phyloP scores from a whole-genome alignment of 35 echinoderm and acorn worm species.

The Diadema setosum region DNA sequence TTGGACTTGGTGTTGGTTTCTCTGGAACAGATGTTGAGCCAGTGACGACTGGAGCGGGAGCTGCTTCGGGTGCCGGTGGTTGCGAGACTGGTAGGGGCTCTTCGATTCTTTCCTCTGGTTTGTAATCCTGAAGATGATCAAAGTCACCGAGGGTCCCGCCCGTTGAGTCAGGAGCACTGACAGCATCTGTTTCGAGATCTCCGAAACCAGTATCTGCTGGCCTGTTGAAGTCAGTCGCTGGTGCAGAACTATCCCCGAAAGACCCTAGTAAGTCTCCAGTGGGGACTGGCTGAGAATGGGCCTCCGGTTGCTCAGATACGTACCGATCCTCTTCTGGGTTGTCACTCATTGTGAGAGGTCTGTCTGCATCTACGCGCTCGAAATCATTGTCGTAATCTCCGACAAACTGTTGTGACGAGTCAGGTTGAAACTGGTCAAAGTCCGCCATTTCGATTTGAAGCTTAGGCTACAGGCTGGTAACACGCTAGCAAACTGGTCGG shows the following conservation, averaged over 20 bases:
- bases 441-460: not conserved
- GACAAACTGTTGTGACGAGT: not conserved
- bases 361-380: slow-evolving; percentile 42
- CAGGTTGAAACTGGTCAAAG: slow-evolving; percentile 20
- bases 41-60: not conserved
- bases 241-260: not conserved
- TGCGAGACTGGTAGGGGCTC: not conserved
- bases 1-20: slow-evolving; percentile 7
- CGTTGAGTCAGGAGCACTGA: not conserved
- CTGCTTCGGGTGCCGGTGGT: not conserved
- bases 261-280: slow-evolving; percentile 40
- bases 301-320: slow-evolving; percentile 26
- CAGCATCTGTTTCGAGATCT: not conserved
- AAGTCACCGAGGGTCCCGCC: not conserved
- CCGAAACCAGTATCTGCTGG: not conserved
- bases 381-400: slow-evolving; percentile 46
- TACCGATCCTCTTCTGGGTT: slow-evolving; percentile 70
- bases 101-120: not conserved
- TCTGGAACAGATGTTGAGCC: not conserved
- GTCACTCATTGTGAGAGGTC: slow-evolving; percentile 5
- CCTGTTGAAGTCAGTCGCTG: not conserved
- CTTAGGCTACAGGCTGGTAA: no score
- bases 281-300: not conserved
- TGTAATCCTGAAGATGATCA: not conserved
- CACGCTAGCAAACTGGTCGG: not conserved